These are phyloP conservation scores for Syngnathoides biaculeatus DNA, from an alignment of 2,113 vertebrate species.

Conservation along the genomic window DNA sequence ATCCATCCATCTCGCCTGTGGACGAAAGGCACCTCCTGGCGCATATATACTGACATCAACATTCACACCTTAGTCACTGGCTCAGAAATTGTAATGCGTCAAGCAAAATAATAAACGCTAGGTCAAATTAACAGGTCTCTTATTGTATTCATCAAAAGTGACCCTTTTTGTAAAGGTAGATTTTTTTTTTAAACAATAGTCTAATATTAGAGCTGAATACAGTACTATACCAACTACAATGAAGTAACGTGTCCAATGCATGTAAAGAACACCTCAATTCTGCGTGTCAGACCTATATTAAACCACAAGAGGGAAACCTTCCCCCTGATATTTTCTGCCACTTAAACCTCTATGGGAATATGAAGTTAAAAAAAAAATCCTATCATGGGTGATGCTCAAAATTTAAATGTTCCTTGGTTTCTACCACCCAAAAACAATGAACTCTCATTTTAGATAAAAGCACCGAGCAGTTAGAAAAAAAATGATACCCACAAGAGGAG, in stretches of 20 bases:
- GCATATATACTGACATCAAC: too few species aligned
- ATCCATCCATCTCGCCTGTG: too few species aligned
- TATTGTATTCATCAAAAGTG: too few species aligned
- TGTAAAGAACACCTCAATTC: neutral
- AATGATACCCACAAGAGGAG: constrained; percentile 47
- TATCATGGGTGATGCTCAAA: constrained; percentile 11
- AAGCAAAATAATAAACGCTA: too few species aligned
- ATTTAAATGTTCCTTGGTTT: constrained; percentile 30
- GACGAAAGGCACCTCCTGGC: too few species aligned
- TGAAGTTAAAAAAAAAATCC: neutral
- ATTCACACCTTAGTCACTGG: too few species aligned
- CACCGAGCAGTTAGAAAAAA: constrained; percentile 6
- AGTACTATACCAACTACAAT: too few species aligned
- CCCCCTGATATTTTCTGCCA: constrained; percentile 30
- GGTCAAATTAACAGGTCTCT: too few species aligned
- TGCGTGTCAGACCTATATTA: neutral
- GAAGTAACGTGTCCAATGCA: neutral
- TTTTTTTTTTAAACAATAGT: too few species aligned
- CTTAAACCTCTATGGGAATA: neutral
- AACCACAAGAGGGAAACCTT: constrained; percentile 67
- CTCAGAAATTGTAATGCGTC: too few species aligned
- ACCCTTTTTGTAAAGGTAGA: too few species aligned
- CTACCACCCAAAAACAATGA: constrained; percentile 25
- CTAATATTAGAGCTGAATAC: too few species aligned
- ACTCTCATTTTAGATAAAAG: constrained; percentile 51